Percentiles rank a stretch among this genome's conserved stretches.
Evolutionary conservation across 2,797 vertebrate genomes (phyloP).

Genomic region (Novumbra hubbsi): DNA sequence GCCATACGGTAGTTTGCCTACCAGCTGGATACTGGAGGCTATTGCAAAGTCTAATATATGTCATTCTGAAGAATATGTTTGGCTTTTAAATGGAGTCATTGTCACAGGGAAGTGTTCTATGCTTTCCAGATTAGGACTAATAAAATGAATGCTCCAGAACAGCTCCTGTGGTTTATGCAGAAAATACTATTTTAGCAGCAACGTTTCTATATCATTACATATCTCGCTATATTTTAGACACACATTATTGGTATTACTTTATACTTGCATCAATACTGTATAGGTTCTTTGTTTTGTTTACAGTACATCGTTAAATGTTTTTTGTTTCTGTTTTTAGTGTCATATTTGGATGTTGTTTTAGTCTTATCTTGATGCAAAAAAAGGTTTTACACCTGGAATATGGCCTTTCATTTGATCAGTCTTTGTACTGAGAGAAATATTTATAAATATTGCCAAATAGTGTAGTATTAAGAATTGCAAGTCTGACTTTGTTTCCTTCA

Average conservation of each 20-base stretch:
- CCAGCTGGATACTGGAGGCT: constrained; percentile 84
- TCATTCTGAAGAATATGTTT: constrained; percentile 31
- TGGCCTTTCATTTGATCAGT: constrained; percentile 38
- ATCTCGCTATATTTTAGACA: constrained; percentile 27
- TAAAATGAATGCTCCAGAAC: constrained; percentile 39
- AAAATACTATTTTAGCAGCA: constrained; percentile 43
- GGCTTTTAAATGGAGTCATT: constrained; percentile 43
- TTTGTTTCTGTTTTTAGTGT: constrained; percentile 41
- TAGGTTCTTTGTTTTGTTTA: constrained; percentile 18
- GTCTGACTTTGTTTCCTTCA: background rate
- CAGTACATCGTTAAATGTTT: constrained; percentile 50
- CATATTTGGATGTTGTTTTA: constrained; percentile 62
- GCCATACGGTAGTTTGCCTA: constrained; percentile 61
- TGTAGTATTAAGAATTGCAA: constrained; percentile 19
- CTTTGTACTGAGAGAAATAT: constrained; percentile 45
- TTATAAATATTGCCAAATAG: constrained; percentile 27
- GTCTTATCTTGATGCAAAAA: constrained; percentile 34
- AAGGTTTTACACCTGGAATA: constrained; percentile 33
- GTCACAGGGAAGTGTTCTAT: constrained; percentile 26
- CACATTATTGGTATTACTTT: constrained; percentile 42
- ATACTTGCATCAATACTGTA: constrained; percentile 54
- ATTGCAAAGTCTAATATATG: constrained; percentile 55
- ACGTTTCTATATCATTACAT: constrained; percentile 32
- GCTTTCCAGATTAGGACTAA: constrained; percentile 27
- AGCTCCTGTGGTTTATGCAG: constrained; percentile 64